These are phyloP conservation scores for Pterostichus niger DNA, from an alignment of 2,888 invertebrate genomes.

Conservation along the genomic window DNA sequence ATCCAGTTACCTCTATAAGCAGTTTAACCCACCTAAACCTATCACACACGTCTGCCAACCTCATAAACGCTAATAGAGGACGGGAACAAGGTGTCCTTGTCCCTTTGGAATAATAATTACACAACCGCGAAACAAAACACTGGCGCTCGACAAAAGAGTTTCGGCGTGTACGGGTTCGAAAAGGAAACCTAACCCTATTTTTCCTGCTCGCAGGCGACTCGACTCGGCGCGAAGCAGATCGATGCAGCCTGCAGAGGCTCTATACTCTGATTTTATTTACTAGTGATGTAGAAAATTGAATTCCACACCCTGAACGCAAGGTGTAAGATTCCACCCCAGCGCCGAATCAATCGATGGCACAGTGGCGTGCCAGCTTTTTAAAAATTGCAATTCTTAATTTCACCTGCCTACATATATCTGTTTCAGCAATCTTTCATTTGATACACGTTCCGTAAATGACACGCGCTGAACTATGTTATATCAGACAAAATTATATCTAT, in stretches of 20 bases:
- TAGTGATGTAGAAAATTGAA: constrained; percentile 79
- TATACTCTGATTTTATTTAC: constrained; percentile 77
- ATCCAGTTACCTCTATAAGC: constrained; percentile 8
- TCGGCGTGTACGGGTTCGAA: background rate
- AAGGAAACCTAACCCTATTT: constrained; percentile 63
- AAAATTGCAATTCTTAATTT: background rate
- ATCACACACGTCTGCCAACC: constrained; percentile 14
- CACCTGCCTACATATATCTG: background rate
- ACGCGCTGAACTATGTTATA: too few species aligned
- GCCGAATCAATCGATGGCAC: constrained; percentile 73
- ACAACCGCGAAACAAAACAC: constrained; percentile 26
- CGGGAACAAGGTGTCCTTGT: background rate
- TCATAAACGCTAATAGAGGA: constrained; percentile 15
- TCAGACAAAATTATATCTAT: too few species aligned
- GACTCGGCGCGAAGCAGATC: constrained; percentile 38
- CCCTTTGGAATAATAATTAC: constrained; percentile 32
- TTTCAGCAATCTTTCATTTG: too few species aligned
- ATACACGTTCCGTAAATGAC: too few species aligned
- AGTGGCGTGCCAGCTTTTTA: constrained; percentile 32
- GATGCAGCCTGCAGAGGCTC: constrained; percentile 70
- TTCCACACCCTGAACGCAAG: constrained; percentile 75
- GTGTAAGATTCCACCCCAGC: constrained; percentile 74
- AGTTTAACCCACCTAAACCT: background rate
- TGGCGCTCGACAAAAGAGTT: constrained; percentile 4
- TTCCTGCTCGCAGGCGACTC: constrained; percentile 12